phyloP scores from a whole-genome alignment of 2,797 vertebrate genomes.

The Microchirus variegatus region DNA sequence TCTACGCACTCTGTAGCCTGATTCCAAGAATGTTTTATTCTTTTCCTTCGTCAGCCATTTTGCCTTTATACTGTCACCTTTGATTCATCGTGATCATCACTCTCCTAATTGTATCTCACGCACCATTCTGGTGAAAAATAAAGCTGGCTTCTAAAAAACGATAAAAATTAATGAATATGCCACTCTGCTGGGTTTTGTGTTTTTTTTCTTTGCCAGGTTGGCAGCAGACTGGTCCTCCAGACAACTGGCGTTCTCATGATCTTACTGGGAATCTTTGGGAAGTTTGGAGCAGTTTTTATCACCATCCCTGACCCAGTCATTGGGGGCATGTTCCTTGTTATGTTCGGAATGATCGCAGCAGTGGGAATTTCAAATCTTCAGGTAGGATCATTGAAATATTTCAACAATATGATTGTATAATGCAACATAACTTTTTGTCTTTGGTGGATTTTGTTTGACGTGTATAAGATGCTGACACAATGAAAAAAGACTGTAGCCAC shows the following conservation, averaged over 20 bases:
- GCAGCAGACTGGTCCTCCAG: constrained; percentile 83
- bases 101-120: no score
- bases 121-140: no score
- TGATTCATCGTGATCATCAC: no score
- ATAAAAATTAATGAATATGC: neutral
- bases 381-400: constrained; percentile 58
- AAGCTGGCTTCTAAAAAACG: no score
- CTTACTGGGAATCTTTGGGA: constrained; percentile 82
- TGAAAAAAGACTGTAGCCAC: no score
- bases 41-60: no score
- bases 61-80: no score
- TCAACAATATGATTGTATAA: neutral
- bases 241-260: constrained; percentile 84
- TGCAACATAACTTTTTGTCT: neutral
- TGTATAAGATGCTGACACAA: no score
- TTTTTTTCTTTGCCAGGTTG: constrained; percentile 69
- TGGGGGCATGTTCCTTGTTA: constrained; percentile 87
- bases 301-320: constrained; percentile 86
- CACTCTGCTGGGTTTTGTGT: constrained; percentile 7
- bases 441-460: no score
- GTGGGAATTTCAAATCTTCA: constrained; percentile 86
- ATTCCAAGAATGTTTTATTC: no score
- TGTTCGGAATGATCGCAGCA: constrained; percentile 87
- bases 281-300: constrained; percentile 85
- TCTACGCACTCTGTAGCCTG: no score